Base-by-base conservation (phyloP, 1,140 invertebrate genomes). In the Melanaphis sacchari region DNA sequence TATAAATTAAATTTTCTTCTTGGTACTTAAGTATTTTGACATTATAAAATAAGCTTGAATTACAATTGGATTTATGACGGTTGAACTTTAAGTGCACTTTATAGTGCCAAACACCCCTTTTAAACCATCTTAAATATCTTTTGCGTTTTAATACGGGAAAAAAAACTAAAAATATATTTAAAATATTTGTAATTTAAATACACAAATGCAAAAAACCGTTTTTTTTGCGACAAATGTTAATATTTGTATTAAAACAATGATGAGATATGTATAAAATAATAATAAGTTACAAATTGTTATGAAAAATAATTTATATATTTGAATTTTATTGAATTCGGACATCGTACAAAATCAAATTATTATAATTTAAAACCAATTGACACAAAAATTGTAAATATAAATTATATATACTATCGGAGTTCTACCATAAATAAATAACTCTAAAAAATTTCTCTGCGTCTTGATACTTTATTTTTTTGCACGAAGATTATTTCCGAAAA, bases 81-180 rank as follows among this genome's bases (percentile, higher is more conserved):
- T 92, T 49, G n/a, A 43, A 92, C 38, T 89, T 89, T 89, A 89
- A 54, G 87, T 89, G 49, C 87, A 89, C 46, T 54, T 52, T 52
- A 52, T 26, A 36, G 18, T 8, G 46, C 22, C 21, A 9, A 36
- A 21, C n/a, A 38, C 46, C 87, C 46, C 46, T 40, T 89, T 52
- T 22, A 38, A 43, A 52, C n/a, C 18, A 36, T 52, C n/a, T 89
- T 26, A 38, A 40, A 54, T 22, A 54, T 38, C 1, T 87, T 36
- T 54, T 85, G 24, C 38, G 38, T 26, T 38, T 89, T 38, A 38
- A 89, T 18, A 1, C 46, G 11, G 36, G 4, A 4, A 36, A 89
- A 38, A 21, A 89, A n/a, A n/a, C n/a, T n/a, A n/a, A n/a, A 54
- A 26, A 54, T 24, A 40, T 54, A 26, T 52, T 38, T 52, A 24